Conservation (phyloP, 2,888 invertebrate genomes). For the Synergus umbraculus region DNA sequence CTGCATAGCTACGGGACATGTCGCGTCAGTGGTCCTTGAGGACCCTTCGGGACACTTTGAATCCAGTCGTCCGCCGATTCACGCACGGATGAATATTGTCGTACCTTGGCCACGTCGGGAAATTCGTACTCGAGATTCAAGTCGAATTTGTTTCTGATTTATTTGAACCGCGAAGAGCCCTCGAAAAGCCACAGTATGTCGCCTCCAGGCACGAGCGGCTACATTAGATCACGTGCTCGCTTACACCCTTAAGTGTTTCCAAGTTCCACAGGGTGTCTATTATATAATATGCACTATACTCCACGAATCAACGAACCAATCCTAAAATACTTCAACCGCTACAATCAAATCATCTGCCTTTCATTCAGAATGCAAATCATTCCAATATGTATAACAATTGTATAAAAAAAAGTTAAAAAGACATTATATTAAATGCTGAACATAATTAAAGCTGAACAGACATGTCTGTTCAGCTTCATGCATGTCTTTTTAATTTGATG, state of each 20-base stretch:
- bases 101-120: constrained; percentile 45
- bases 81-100: constrained; percentile 69
- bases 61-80: constrained; percentile 62
- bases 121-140: constrained; percentile 53
- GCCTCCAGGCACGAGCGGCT: constrained; percentile 59
- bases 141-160: constrained; percentile 73
- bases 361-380: no score
- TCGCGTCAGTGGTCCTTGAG: constrained; percentile 57
- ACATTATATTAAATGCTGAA: no score
- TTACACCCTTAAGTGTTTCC: constrained; percentile 70
- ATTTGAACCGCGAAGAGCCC: constrained; percentile 66
- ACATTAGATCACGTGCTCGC: constrained; percentile 72
- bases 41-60: constrained; percentile 68
- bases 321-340: background rate
- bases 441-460: no score
- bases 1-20: constrained; percentile 59
- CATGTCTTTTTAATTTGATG: no score
- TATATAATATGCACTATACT: background rate
- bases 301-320: background rate
- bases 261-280: constrained; percentile 46
- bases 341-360: background rate
- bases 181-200: constrained; percentile 61
- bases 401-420: no score
- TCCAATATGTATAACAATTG: no score
- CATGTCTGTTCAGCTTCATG: no score